These are phyloP conservation scores for Drosophila pseudoananassae DNA, from an alignment of 1,140 invertebrate species.

Conservation along the genomic window DNA sequence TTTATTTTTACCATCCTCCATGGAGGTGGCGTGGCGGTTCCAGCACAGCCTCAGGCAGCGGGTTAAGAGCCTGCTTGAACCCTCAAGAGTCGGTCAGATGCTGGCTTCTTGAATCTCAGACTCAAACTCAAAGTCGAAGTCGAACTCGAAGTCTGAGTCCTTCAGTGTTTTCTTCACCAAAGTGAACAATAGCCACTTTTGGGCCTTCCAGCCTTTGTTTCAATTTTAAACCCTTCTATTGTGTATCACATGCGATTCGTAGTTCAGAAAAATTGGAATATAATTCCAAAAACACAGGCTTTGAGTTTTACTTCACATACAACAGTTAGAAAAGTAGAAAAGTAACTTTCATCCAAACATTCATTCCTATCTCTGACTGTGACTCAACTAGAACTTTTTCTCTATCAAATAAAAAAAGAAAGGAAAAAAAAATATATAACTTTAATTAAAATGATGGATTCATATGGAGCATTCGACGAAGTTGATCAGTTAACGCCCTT, in stretches of 20 bases:
- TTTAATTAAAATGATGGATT: not conserved
- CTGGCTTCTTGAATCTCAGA: not conserved
- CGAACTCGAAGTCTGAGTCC: not conserved
- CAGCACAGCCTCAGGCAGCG: conserved; percentile 62
- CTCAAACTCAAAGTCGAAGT: not conserved
- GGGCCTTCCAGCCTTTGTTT: conserved; percentile 11
- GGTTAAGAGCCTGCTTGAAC: conserved; percentile 71
- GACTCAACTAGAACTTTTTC: not conserved
- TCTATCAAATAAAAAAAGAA: too few species aligned
- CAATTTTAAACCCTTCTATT: not conserved
- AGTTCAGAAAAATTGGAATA: not conserved
- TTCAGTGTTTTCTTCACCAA: conserved; percentile 1
- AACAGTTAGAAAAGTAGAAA: too few species aligned
- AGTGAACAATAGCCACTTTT: conserved; percentile 18
- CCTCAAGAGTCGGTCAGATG: conserved; percentile 51
- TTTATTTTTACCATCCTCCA: conserved; percentile 60
- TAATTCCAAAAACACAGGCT: not conserved
- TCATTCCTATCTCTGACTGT: not conserved
- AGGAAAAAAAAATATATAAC: not conserved
- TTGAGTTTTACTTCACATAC: not conserved
- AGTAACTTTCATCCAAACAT: not conserved
- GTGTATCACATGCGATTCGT: not conserved
- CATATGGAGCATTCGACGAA: not conserved
- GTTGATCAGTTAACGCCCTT: not conserved
- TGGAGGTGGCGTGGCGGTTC: conserved; percentile 32